Conservation (phyloP, 2,888 invertebrate genomes). For the Epinotia bilunana region DNA sequence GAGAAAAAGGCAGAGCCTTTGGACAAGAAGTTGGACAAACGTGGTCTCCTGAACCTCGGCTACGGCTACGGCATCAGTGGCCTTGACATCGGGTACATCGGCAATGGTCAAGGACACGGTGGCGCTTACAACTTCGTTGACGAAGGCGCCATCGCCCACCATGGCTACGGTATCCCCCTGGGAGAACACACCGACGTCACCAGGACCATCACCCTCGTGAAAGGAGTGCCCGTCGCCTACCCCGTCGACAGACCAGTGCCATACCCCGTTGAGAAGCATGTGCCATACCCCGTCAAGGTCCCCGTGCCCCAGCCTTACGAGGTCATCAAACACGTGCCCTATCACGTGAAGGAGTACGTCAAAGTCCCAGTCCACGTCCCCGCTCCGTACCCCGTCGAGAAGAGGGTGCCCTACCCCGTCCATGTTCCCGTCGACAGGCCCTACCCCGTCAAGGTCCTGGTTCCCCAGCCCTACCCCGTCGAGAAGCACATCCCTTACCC, state of each 20-base stretch:
- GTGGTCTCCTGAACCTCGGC: slow-evolving; percentile 91
- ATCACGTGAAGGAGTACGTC: slow-evolving; percentile 90
- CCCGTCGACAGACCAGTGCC: slow-evolving; percentile 87
- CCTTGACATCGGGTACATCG: slow-evolving; percentile 89
- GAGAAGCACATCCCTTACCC: slow-evolving; percentile 90
- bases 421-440: slow-evolving; percentile 90
- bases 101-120: slow-evolving; percentile 84
- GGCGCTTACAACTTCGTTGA: slow-evolving; percentile 80
- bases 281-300: slow-evolving; percentile 88
- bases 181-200: slow-evolving; percentile 82
- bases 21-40: slow-evolving; percentile 92
- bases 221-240: slow-evolving; percentile 86
- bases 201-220: slow-evolving; percentile 87
- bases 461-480: slow-evolving; percentile 92
- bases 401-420: slow-evolving; percentile 88
- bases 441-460: slow-evolving; percentile 90
- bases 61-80: slow-evolving; percentile 92
- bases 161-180: slow-evolving; percentile 63
- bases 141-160: slow-evolving; percentile 58
- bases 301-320: slow-evolving; percentile 89
- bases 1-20: slow-evolving; percentile 84
- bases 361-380: slow-evolving; percentile 92
- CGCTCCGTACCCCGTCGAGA: slow-evolving; percentile 91
- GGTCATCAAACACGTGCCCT: slow-evolving; percentile 87
- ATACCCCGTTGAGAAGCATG: slow-evolving; percentile 87